Evolutionary conservation across 92 coral and sea anemone genomes (phyloP).

Genomic region (Umimayanthus kanabou): DNA sequence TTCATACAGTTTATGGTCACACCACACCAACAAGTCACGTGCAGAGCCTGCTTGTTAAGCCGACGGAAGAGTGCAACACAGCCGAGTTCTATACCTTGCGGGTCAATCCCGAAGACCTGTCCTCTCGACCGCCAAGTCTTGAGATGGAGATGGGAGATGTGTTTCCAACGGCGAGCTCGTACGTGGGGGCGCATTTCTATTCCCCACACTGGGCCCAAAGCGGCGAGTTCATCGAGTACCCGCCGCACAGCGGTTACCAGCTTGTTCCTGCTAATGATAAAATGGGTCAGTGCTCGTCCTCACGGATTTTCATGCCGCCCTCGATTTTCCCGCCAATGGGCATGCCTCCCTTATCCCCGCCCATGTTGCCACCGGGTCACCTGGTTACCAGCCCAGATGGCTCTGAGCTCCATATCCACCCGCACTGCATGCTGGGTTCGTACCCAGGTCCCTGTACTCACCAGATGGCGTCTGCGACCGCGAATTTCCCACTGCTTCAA

Average conservation of each 20-base stretch:
- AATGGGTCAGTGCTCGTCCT: conserved; percentile 64
- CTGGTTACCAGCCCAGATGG: conserved; percentile 73
- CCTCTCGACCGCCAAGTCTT: conserved; percentile 29
- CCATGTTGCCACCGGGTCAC: conserved; percentile 64
- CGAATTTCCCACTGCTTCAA: conserved; percentile 33
- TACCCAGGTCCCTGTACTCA: conserved; percentile 63
- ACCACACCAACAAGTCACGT: not conserved
- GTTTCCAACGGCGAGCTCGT: conserved; percentile 31
- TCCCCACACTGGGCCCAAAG: conserved; percentile 23
- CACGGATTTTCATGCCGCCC: conserved; percentile 93
- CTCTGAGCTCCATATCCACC: conserved; percentile 77
- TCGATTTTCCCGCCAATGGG: conserved; percentile 77
- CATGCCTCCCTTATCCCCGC: conserved; percentile 73
- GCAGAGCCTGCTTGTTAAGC: not conserved
- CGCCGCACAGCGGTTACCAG: conserved; percentile 46
- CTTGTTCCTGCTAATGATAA: conserved; percentile 45
- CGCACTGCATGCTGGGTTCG: conserved; percentile 84
- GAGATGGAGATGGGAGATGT: conserved; percentile 45
- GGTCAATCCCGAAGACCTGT: conserved; percentile 17
- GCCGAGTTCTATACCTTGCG: conserved; percentile 27
- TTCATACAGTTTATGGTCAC: conserved; percentile 6
- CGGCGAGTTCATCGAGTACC: conserved; percentile 27
- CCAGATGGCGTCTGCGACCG: conserved; percentile 50
- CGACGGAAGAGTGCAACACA: conserved; percentile 12
- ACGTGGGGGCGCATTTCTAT: conserved; percentile 32